A percentile compares a stretch with the other conserved stretches of the same genome.
phyloP scores from a whole-genome alignment of 2,797 vertebrate genomes.

The Gambelia wislizenii region DNA sequence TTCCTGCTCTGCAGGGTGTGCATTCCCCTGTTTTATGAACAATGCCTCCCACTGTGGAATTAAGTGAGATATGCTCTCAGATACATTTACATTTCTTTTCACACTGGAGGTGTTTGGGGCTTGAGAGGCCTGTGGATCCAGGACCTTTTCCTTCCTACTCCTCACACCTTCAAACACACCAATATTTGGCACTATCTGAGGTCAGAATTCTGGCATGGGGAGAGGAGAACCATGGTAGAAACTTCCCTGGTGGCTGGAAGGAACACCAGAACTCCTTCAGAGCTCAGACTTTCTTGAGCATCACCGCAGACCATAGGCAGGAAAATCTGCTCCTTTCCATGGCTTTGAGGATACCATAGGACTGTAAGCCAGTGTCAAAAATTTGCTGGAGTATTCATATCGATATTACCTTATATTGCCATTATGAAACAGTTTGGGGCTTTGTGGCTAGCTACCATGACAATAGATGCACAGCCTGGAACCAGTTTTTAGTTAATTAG shows the following conservation, averaged over 20 bases:
- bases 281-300: not conserved
- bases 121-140: not conserved
- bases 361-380: slow-evolving; percentile 73
- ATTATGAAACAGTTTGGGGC: slow-evolving; percentile 82
- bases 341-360: not conserved
- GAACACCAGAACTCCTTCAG: not conserved
- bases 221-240: not conserved
- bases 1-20: not conserved
- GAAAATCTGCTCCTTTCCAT: not conserved
- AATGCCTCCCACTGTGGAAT: not conserved
- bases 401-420: slow-evolving; percentile 81
- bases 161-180: not conserved
- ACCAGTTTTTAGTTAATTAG: slow-evolving; percentile 99
- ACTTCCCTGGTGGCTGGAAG: not conserved
- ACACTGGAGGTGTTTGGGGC: too few species aligned
- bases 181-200: not conserved
- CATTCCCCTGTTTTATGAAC: not conserved
- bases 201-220: not conserved
- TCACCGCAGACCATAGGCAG: not conserved
- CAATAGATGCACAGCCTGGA: slow-evolving; percentile 99
- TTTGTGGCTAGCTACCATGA: slow-evolving; percentile 99
- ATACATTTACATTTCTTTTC: not conserved
- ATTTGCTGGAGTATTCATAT: slow-evolving; percentile 80
- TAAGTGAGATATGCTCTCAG: not conserved
- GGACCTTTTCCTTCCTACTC: not conserved